A percentile compares a stretch with the other conserved stretches of the same genome.
Conservation (phyloP, 2,888 invertebrate species). For the Eugnorisma glareosa region DNA sequence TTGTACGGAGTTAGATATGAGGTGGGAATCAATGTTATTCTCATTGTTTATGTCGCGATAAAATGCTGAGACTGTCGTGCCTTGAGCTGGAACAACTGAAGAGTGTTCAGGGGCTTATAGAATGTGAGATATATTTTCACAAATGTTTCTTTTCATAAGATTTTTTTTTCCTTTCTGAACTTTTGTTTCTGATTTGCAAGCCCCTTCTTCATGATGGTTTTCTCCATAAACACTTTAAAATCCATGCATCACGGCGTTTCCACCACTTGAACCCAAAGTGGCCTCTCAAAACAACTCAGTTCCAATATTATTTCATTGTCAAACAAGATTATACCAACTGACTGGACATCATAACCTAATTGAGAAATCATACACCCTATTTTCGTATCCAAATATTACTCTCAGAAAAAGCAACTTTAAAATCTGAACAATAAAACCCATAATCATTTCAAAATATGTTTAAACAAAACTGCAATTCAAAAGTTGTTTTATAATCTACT, state of each 20-base stretch:
- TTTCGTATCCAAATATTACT: conserved; percentile 32
- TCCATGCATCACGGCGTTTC: neutral
- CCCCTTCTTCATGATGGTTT: neutral
- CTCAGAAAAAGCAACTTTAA: conserved; percentile 52
- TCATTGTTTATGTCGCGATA: conserved; percentile 50
- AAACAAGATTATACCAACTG: conserved; percentile 78
- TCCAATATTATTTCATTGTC: conserved; percentile 73
- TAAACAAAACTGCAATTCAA: conserved; percentile 7
- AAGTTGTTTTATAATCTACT: neutral
- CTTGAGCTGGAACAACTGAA: conserved; percentile 8
- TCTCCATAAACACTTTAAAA: neutral
- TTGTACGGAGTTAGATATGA: conserved; percentile 52
- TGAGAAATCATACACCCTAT: conserved; percentile 75
- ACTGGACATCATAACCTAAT: conserved; percentile 82
- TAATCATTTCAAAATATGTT: conserved; percentile 36
- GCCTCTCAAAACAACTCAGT: conserved; percentile 59
- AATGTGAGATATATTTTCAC: conserved; percentile 3
- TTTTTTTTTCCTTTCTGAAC: fast-evolving
- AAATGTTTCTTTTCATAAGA: neutral
- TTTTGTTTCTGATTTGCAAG: neutral
- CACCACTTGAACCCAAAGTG: conserved; percentile 34
- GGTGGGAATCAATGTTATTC: conserved; percentile 45
- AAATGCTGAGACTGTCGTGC: conserved; percentile 26
- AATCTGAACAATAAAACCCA: conserved; percentile 42
- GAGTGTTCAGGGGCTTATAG: conserved; percentile 6